phyloP scores from a whole-genome alignment of 2,888 invertebrate species.

The Meliscaeva auricollis region DNA sequence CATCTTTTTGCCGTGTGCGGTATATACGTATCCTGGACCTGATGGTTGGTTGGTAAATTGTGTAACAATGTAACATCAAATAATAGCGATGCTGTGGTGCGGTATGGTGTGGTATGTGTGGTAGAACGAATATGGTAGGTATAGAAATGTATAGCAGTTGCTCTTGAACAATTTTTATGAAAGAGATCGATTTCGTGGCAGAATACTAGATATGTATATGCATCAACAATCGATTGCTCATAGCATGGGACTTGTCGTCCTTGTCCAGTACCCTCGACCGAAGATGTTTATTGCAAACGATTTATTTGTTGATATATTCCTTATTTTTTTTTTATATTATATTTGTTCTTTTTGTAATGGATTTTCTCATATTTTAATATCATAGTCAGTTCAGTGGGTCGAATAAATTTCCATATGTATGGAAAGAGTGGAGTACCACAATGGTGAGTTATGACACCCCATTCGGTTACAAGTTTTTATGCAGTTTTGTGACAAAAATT shows the following conservation, averaged over 20 bases:
- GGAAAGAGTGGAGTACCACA: constrained; percentile 25
- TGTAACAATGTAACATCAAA: constrained; percentile 49
- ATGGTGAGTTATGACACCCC: constrained; percentile 46
- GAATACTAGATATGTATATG: constrained; percentile 45
- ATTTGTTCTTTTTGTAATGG: not conserved
- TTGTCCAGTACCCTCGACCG: not conserved
- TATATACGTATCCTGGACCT: not conserved
- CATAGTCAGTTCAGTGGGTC: constrained; percentile 54
- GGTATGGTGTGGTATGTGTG: not conserved
- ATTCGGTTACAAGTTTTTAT: constrained; percentile 32
- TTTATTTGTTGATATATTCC: constrained; percentile 57
- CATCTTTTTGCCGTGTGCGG: not conserved
- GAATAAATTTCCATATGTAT: constrained; percentile 12
- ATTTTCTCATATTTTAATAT: constrained; percentile 50
- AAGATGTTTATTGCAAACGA: constrained; percentile 59
- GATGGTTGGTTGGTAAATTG: not conserved
- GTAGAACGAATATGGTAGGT: not conserved
- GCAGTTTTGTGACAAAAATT: not conserved
- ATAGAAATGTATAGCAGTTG: constrained; percentile 11
- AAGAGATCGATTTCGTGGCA: constrained; percentile 66
- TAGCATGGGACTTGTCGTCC: constrained; percentile 10
- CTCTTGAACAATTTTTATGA: constrained; percentile 51
- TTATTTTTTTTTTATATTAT: too few relatives aligned
- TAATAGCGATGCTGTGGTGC: not conserved
- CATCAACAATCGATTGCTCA: constrained; percentile 41